Evolutionary conservation across 2,797 vertebrate genomes (phyloP).

Genomic region (Mormyrus hasselquistii): DNA sequence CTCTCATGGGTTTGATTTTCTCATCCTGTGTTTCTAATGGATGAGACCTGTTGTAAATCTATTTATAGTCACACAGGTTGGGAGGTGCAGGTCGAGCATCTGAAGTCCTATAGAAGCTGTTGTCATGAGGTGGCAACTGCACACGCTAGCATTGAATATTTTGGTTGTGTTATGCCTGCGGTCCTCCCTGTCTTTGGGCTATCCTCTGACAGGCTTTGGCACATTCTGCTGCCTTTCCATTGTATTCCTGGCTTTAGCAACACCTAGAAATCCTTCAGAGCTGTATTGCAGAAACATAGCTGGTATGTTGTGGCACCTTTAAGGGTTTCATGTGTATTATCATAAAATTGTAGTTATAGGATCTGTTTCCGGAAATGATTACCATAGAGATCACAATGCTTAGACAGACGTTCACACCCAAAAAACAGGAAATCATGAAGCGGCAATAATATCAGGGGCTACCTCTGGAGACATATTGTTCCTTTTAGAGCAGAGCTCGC

Average conservation of each 20-base stretch:
- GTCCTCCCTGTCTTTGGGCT: background rate
- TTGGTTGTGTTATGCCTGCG: background rate
- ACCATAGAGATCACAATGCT: background rate
- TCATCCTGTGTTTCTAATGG: background rate
- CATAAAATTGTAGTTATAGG: background rate
- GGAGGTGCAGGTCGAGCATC: background rate
- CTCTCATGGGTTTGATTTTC: background rate
- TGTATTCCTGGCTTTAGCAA: background rate
- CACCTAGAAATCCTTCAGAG: background rate
- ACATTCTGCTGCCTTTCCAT: background rate
- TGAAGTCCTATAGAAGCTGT: background rate
- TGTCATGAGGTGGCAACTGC: background rate
- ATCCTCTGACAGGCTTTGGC: background rate
- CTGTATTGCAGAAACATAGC: background rate
- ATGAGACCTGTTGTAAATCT: background rate
- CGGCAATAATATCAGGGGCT: background rate
- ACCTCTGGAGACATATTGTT: background rate
- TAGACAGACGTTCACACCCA: background rate
- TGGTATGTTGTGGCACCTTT: background rate
- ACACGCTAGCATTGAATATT: background rate
- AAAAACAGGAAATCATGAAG: background rate
- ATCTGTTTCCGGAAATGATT: background rate
- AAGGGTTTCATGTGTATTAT: background rate
- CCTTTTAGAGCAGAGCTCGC: no score
- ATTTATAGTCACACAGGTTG: background rate